These are phyloP conservation scores for Cossypha dichroa DNA, from an alignment of 2,797 vertebrate genomes.

Conservation along the genomic window DNA sequence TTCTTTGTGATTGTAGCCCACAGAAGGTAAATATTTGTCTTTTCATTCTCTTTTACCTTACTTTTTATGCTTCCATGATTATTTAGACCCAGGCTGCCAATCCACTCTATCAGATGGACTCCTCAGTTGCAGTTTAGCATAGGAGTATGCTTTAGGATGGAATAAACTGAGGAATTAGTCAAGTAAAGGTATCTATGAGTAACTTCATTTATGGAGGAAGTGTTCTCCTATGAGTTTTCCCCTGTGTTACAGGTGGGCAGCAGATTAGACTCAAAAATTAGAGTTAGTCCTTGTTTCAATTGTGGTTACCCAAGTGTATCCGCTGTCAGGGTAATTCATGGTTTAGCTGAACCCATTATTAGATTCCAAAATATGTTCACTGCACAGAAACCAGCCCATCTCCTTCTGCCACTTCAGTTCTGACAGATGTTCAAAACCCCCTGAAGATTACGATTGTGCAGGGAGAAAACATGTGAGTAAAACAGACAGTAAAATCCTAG, in stretches of 20 bases:
- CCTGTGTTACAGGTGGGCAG: fast-evolving
- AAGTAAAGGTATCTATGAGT: background rate
- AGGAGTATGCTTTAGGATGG: background rate
- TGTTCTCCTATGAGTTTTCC: background rate
- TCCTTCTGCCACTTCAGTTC: background rate
- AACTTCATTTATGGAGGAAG: background rate
- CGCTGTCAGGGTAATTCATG: background rate
- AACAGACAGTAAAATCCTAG: background rate
- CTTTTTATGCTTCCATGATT: background rate
- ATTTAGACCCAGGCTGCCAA: background rate
- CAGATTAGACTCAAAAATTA: background rate
- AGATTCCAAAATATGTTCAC: background rate
- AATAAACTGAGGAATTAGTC: background rate
- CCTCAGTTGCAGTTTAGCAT: background rate
- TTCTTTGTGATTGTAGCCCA: background rate
- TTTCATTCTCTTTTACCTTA: background rate
- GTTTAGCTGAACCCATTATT: background rate
- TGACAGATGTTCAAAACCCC: slow-evolving; percentile 7
- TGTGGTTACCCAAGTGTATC: background rate
- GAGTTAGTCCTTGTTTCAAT: background rate
- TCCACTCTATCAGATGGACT: background rate
- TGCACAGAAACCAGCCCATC: background rate
- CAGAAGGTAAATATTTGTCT: background rate
- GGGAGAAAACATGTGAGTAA: background rate
- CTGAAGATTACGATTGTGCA: background rate